phyloP scores from a whole-genome alignment of 2,888 invertebrate species.

The Brachypalpus laphriformis region DNA sequence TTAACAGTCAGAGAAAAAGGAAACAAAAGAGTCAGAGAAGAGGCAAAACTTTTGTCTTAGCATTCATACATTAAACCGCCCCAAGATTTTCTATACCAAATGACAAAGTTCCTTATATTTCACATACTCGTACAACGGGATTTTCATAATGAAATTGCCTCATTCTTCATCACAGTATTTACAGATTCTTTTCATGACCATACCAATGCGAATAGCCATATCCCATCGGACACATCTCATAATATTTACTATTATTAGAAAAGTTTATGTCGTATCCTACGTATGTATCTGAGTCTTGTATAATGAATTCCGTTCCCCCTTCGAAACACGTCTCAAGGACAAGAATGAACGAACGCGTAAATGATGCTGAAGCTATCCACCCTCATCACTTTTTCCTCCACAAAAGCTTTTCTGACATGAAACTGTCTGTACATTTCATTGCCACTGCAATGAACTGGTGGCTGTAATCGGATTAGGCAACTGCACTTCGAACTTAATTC shows the following conservation, averaged over 20 bases:
- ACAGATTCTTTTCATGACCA: not conserved
- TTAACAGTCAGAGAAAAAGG: too few species aligned
- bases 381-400: slow-evolving; percentile 4
- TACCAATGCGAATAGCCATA: not conserved
- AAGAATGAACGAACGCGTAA: slow-evolving; percentile 25
- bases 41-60: too few species aligned
- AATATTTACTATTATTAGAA: slow-evolving; percentile 23
- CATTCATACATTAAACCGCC: not conserved
- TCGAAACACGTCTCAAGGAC: slow-evolving; percentile 17
- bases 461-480: slow-evolving; percentile 69
- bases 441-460: slow-evolving; percentile 61
- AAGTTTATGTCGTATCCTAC: slow-evolving; percentile 4
- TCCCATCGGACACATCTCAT: slow-evolving; percentile 23
- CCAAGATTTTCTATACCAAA: not conserved
- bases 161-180: not conserved
- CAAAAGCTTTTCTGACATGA: slow-evolving; percentile 35
- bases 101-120: not conserved
- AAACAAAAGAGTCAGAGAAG: too few species aligned
- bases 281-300: slow-evolving; percentile 25
- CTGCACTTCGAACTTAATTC: slow-evolving; percentile 66
- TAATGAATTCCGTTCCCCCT: not conserved
- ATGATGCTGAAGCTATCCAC: slow-evolving; percentile 42
- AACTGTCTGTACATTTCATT: slow-evolving; percentile 53
- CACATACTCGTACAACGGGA: too few species aligned
- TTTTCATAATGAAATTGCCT: not conserved